Conservation (phyloP, 1,140 invertebrate species). For the Lepidurus packardi region DNA sequence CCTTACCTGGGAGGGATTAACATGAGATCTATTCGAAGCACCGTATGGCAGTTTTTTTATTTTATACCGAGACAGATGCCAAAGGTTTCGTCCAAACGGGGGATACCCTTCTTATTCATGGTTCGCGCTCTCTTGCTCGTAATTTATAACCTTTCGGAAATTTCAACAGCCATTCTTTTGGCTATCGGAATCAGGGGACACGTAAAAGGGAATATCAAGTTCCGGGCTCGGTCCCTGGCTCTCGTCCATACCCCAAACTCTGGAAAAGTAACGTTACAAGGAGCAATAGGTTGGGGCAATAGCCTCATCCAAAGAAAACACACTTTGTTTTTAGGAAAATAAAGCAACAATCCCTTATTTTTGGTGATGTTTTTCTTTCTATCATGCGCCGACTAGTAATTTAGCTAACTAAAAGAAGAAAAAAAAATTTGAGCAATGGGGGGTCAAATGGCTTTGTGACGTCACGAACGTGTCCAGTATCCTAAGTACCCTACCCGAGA, state of each 20-base stretch:
- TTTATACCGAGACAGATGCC: neutral
- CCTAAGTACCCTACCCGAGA: too few relatives aligned
- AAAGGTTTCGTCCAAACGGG: neutral
- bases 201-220: neutral
- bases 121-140: constrained; percentile 13
- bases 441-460: too few relatives aligned
- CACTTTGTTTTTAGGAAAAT: too few relatives aligned
- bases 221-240: neutral
- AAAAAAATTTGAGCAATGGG: too few relatives aligned
- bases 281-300: too few relatives aligned
- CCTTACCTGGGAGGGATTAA: neutral
- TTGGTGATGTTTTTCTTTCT: too few relatives aligned
- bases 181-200: neutral
- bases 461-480: too few relatives aligned
- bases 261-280: neutral
- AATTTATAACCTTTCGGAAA: neutral
- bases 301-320: too few relatives aligned
- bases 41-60: neutral
- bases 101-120: neutral
- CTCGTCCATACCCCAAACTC: neutral
- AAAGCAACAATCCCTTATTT: too few relatives aligned
- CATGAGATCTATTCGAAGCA: neutral
- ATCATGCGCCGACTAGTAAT: too few relatives aligned
- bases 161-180: neutral
- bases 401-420: too few relatives aligned